These are phyloP conservation scores for Habrosyne pyritoides DNA, from an alignment of 2,888 invertebrate genomes.

Conservation along the genomic window DNA sequence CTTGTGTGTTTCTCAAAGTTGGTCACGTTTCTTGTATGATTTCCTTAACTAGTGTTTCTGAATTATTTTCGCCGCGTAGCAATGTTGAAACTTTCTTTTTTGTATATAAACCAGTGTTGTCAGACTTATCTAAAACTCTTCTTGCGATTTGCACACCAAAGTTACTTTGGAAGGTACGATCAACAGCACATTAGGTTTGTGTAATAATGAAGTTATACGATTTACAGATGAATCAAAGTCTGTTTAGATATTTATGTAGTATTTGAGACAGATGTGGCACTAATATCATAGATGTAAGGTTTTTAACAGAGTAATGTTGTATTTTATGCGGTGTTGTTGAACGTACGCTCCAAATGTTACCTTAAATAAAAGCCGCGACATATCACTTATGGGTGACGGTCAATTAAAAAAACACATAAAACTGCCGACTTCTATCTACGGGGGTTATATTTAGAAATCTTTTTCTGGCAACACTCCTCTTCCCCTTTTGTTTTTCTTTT, in stretches of 20 bases:
- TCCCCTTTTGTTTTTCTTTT: slow-evolving; percentile 50
- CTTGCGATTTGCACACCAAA: slow-evolving; percentile 19
- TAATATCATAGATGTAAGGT: not conserved
- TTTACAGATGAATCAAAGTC: too few relatives aligned
- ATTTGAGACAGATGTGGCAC: too few relatives aligned
- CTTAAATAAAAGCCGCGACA: slow-evolving; percentile 54
- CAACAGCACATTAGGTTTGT: not conserved
- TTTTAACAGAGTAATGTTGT: not conserved
- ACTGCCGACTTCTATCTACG: slow-evolving; percentile 42
- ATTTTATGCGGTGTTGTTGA: not conserved
- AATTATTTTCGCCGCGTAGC: slow-evolving; percentile 54
- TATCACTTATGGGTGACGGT: slow-evolving; percentile 73
- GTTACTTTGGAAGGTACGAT: slow-evolving; percentile 6
- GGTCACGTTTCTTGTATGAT: slow-evolving; percentile 44
- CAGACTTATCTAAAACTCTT: slow-evolving; percentile 43
- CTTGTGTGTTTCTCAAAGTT: slow-evolving; percentile 76
- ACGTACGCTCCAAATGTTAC: slow-evolving; percentile 14
- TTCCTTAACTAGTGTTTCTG: slow-evolving; percentile 31
- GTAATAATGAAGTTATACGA: not conserved
- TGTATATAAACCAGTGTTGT: slow-evolving; percentile 69
- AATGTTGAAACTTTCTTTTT: slow-evolving; percentile 73
- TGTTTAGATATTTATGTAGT: too few relatives aligned
- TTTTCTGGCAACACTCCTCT: slow-evolving; percentile 61
- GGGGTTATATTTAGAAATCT: slow-evolving; percentile 27
- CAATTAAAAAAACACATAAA: slow-evolving; percentile 60